Base-by-base conservation (phyloP, 2,113 vertebrate species). In the Syngnathus typhle region DNA sequence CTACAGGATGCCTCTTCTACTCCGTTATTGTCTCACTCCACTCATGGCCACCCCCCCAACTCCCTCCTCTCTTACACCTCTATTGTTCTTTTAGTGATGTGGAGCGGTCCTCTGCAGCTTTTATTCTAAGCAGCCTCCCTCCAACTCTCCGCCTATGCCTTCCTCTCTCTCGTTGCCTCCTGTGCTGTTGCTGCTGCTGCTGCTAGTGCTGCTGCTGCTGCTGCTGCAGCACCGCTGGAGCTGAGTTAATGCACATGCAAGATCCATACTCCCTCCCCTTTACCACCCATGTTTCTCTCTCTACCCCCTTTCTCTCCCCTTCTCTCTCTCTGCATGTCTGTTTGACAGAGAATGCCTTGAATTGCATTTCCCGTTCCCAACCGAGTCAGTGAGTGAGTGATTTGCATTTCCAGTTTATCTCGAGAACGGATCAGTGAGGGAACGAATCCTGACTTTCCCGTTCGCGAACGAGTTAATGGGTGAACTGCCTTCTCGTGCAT, bases 221-320 rank as follows among this genome's bases (percentile, higher is more conserved):
- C 84, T 82, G 85, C 84, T 87, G 83, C 83, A 80, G 74, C 65
- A 71, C 88, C 73, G 75, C 86, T 86, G 85, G 82, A 89, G 83
- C 89, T 91, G 82, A 89, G 83, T 89, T 91, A 90, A 84, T 89
- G 87, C 88, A 91, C 90, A 92, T 86, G 91, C 91, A 91, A 68
- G 90, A 90, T 86, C 84, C 79, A 81, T 81, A 73, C 81, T 85
- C 86, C 82, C 84, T 84, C 85, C 82, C 80, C 75, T 84, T 79
- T 68, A 67, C 81, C 83, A 84, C 69, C 81, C 80, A 76, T 80
- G 73, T 81, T 71, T 81, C 76, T 64, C 61, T 65, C 77, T 64
- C 71, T 47, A 56, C 60, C 65, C 60, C 47, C 19, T 19, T 9
- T 7, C 69, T 55, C 76, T 72, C 75, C 51, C 71, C 67, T 73